These are phyloP conservation scores for Zapornia atra DNA, from an alignment of 2,113 vertebrate genomes.

Conservation along the genomic window DNA sequence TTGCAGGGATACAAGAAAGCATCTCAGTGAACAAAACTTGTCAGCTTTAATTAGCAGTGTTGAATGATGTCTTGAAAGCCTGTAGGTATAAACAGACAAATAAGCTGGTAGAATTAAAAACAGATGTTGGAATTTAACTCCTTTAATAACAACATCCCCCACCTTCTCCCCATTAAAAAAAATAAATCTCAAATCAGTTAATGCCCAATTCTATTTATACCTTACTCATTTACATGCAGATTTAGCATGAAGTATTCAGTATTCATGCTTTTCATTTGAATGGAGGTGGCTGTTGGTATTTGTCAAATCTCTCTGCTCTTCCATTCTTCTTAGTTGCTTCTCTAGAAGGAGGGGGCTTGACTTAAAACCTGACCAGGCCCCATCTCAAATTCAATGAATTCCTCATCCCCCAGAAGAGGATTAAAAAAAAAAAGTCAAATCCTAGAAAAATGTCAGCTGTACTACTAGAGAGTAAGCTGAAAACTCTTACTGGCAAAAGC, in stretches of 20 bases:
- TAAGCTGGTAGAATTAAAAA: conserved; percentile 59
- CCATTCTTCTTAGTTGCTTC: background rate
- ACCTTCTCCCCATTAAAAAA: background rate
- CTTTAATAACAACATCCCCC: conserved; percentile 32
- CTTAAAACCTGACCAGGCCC: background rate
- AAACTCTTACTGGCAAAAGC: background rate
- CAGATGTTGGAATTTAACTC: conserved; percentile 64
- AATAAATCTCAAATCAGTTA: background rate
- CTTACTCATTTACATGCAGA: conserved; percentile 50
- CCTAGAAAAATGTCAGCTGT: background rate
- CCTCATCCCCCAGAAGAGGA: background rate
- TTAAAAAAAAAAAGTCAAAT: background rate
- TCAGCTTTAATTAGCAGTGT: conserved; percentile 62
- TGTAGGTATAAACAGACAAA: conserved; percentile 60
- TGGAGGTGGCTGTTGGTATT: background rate
- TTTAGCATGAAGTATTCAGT: conserved; percentile 25
- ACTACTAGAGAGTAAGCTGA: background rate
- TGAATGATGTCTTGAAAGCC: conserved; percentile 60
- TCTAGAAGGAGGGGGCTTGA: background rate
- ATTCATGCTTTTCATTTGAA: background rate
- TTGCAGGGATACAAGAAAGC: conserved; percentile 37
- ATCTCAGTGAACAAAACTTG: conserved; percentile 38
- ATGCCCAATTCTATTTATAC: conserved; percentile 45
- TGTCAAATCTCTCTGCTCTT: background rate
- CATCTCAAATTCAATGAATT: background rate